A percentile compares a stretch with the other conserved stretches of the same genome.
Conservation (phyloP, 1,140 invertebrate genomes). For the Aphelinus atriplicis region DNA sequence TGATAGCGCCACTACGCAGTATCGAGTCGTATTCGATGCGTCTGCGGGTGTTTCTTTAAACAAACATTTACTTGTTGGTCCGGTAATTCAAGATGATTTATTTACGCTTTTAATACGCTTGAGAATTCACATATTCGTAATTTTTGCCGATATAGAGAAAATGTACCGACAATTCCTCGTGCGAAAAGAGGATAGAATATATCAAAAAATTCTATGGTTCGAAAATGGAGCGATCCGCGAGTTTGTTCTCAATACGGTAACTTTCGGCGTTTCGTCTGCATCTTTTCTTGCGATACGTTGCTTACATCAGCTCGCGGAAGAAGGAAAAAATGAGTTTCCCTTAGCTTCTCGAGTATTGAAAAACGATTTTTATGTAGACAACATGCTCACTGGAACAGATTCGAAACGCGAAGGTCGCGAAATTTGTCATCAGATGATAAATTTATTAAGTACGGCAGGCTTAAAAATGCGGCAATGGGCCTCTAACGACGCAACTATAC, state of each 20-base stretch:
- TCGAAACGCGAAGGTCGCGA: slow-evolving; percentile 41
- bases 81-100: slow-evolving; percentile 6
- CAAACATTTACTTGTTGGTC: neutral
- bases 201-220: neutral
- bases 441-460: slow-evolving; percentile 43
- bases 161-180: too few species aligned
- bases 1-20: slow-evolving; percentile 9
- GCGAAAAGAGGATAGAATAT: too few species aligned
- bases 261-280: slow-evolving; percentile 44
- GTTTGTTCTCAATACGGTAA: slow-evolving; percentile 38
- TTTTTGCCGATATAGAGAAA: too few species aligned
- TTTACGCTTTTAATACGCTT: slow-evolving; percentile 8
- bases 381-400: slow-evolving; percentile 42
- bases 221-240: neutral
- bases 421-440: slow-evolving; percentile 43
- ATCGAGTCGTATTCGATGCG: neutral
- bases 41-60: neutral
- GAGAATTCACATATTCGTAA: neutral
- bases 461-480: slow-evolving; percentile 52
- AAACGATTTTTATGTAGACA: slow-evolving; percentile 57
- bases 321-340: slow-evolving; percentile 43
- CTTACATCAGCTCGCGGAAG: slow-evolving; percentile 5
- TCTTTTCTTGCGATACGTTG: slow-evolving; percentile 28
- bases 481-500: slow-evolving; percentile 37
- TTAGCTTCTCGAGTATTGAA: slow-evolving; percentile 41